Base-by-base conservation (phyloP, 2,797 vertebrate genomes). In the Podarcis lilfordi region DNA sequence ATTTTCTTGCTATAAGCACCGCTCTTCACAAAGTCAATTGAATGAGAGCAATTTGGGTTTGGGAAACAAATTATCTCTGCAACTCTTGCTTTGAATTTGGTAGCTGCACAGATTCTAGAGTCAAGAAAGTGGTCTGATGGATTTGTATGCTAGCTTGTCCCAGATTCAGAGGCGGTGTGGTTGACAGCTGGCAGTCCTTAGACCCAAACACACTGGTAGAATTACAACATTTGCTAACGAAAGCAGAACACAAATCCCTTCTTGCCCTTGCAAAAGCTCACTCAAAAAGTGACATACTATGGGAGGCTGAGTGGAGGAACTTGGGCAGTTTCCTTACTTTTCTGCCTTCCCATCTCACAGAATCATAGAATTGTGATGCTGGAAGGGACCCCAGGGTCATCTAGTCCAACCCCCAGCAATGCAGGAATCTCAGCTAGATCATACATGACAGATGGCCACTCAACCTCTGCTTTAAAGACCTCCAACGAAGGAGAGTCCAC, bases 21-120 rank as follows among this genome's bases (percentile, higher is more conserved):
- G 37, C 82, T 82, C 83, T 86, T 89, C n/a, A 90, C 50, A n/a
- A 19, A 7, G 32, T 50, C 15, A 45, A 71, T 86, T 84, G 45
- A 64, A 80, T 37, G 74, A 32, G 19, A 61, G 77, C 32, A 29
- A 37, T 37, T 66, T 45, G 68, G 37, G 17, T 87, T 92, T 88
- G 82, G 71, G 77, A 85, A 0, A 55, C 8, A 0, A 5, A 68
- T 66, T 82, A 64, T 69, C 59, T 84, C 35, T 85, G 59, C 25
- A 82, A 76, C 21, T 84, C 71, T 21, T 71, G 50, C 55, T 87
- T 68, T 59, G 64, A 79, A 45, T 17, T 25, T 40, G 21, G 0
- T 1, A 29, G 8, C 17, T 77, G 32, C n/a, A n/a, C 8, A 80
- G 69, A 35, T 6, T 40, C 55, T 82, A 80, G 43, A 78, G 13